Base-by-base conservation (phyloP, 2,113 vertebrate genomes). In the Corythornis cristatus region DNA sequence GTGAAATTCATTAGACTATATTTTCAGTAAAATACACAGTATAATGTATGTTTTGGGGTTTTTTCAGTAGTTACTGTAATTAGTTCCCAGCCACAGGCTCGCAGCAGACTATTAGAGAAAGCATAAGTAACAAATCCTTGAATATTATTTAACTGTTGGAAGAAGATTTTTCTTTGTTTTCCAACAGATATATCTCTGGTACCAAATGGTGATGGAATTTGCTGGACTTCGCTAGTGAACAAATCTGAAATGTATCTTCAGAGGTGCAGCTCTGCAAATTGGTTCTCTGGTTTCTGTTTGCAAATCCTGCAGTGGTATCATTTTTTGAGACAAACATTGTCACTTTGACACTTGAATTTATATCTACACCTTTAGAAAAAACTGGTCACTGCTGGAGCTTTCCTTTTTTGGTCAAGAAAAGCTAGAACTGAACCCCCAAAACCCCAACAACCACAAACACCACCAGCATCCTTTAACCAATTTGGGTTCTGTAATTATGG, bases 41-140 rank as follows among this genome's bases (percentile, higher is more conserved):
- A 53, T 89, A 79, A 84, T 92, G 51, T 81, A 73, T 64, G 61
- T 86, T 85, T 93, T 29, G 58, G 58, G 23, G 5, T 15, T 42
- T 88, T 97, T 95, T 76, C 95, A 96, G 89, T 96, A 96, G 35
- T 73, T 96, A 87, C 93, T 97, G 96, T 98, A 98, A 98, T 98
- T 98, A 98, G 95, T 98, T 98, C 97, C 98, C 90, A 73, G 97
- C 79, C 93, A 96, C 91, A 70, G 87, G 35, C 74, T 76, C 67
- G 84, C 54, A 73, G 66, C 43, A 93, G 85, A 88, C 1, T 1
- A 93, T 95, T 89, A 95, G 67, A 62, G 40, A 66, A 66, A 91
- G 15, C 43, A 22, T 61, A 42, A 68, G 71, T 73, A 93, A 78
- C 7, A 4, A 50, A 77, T 83, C 50, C 90, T 85, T 83, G 81